phyloP scores from a whole-genome alignment of 2,113 vertebrate genomes.

The Electrona antarctica region DNA sequence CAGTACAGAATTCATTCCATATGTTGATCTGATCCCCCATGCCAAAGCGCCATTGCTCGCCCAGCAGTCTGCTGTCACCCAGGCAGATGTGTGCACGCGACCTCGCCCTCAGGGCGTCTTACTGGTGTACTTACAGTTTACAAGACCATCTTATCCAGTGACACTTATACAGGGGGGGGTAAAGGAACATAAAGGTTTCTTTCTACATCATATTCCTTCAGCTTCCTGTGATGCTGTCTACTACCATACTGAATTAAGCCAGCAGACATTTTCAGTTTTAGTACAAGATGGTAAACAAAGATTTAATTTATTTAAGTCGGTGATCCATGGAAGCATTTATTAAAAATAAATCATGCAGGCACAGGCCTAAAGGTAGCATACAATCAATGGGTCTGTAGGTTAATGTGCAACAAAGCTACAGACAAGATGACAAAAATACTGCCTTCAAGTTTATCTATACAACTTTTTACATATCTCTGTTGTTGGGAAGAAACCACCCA shows the following conservation, averaged over 20 bases:
- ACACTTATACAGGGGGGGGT: too few relatives aligned
- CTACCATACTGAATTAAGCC: neutral
- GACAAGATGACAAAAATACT: slow-evolving; percentile 32
- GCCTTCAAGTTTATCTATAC: slow-evolving; percentile 4
- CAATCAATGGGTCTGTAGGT: slow-evolving; percentile 34
- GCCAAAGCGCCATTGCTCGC: too few relatives aligned
- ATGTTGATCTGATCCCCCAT: too few relatives aligned
- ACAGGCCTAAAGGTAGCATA: slow-evolving; percentile 32
- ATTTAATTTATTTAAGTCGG: slow-evolving; percentile 55
- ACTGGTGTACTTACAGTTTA: too few relatives aligned
- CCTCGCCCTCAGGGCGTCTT: too few relatives aligned
- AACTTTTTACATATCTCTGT: neutral
- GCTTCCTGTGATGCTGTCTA: neutral
- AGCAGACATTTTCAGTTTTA: neutral
- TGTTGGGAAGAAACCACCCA: too few relatives aligned
- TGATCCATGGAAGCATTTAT: slow-evolving; percentile 42
- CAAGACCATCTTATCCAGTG: too few relatives aligned
- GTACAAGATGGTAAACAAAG: neutral
- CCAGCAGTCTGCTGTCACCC: too few relatives aligned
- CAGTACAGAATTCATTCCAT: too few relatives aligned
- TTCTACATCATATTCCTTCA: neutral
- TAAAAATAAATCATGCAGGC: slow-evolving; percentile 50
- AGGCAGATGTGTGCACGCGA: too few relatives aligned
- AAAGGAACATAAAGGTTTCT: neutral
- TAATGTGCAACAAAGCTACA: slow-evolving; percentile 64